Conservation (phyloP, 2,888 invertebrate species). For the Tetranychus piercei region DNA sequence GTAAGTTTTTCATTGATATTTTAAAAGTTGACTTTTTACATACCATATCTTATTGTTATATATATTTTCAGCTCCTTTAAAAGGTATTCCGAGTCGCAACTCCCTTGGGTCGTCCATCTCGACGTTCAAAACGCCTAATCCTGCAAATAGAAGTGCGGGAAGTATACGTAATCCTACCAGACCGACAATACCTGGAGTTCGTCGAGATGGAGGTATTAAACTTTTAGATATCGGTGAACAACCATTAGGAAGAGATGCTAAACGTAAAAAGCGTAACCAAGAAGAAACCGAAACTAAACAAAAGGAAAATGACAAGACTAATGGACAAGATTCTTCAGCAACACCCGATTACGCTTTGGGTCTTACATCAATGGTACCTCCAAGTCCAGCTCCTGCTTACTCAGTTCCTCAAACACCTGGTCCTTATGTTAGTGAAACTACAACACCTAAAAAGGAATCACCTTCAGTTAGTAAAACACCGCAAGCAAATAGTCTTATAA, state of each 20-base stretch:
- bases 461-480: neutral
- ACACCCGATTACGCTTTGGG: slow-evolving; percentile 72
- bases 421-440: neutral
- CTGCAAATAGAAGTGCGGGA: neutral
- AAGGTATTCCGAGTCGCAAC: slow-evolving; percentile 69
- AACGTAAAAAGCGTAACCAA: slow-evolving; percentile 52
- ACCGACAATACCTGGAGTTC: slow-evolving; percentile 12
- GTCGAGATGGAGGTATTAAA: slow-evolving; percentile 44
- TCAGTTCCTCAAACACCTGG: slow-evolving; percentile 9
- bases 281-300: slow-evolving; percentile 14
- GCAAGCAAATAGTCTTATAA: neutral
- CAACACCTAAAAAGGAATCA: neutral
- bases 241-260: slow-evolving; percentile 58
- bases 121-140: slow-evolving; percentile 14
- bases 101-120: slow-evolving; percentile 37
- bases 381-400: slow-evolving; percentile 23
- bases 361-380: slow-evolving; percentile 31
- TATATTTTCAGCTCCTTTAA: slow-evolving; percentile 52
- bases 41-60: neutral
- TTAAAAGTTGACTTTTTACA: slow-evolving; percentile 9
- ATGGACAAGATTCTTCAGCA: slow-evolving; percentile 27
- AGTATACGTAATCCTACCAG: slow-evolving; percentile 12
- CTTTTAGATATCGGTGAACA: slow-evolving; percentile 79
- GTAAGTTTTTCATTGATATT: slow-evolving; percentile 38
- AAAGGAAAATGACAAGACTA: slow-evolving; percentile 16